These are phyloP conservation scores for Chromobotia macracanthus DNA, from an alignment of 2,797 vertebrate genomes.

Conservation along the genomic window DNA sequence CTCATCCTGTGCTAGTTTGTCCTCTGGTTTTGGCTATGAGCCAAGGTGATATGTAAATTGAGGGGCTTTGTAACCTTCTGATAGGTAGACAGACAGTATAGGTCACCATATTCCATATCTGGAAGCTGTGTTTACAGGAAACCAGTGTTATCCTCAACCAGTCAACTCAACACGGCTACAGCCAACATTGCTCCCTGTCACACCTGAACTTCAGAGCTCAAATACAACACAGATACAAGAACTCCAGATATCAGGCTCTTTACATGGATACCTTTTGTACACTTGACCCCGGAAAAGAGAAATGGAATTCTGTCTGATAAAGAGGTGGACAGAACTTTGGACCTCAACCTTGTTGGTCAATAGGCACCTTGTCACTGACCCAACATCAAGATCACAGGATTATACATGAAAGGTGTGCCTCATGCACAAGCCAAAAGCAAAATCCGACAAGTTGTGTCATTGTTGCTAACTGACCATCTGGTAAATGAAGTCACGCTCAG, in stretches of 20 bases:
- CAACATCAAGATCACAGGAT: neutral
- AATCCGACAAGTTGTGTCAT: no score
- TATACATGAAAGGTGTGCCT: neutral
- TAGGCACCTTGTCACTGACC: neutral
- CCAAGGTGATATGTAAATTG: conserved; percentile 22
- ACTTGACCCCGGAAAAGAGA: neutral
- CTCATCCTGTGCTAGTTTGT: neutral
- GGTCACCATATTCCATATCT: neutral
- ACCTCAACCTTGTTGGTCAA: neutral
- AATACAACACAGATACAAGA: neutral
- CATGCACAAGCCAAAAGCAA: neutral
- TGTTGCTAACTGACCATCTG: neutral
- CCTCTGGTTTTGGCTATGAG: conserved; percentile 25
- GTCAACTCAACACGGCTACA: neutral
- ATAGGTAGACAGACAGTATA: neutral
- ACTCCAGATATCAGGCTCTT: neutral
- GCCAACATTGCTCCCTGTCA: neutral
- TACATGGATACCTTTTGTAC: neutral
- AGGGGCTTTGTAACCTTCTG: neutral
- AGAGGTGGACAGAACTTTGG: neutral
- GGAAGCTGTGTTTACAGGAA: neutral
- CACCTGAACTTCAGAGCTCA: neutral
- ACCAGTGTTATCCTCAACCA: neutral
- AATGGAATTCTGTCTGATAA: neutral
- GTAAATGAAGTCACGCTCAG: neutral